Base-by-base conservation (phyloP, 64 coral and sea anemone species). In the Montipora capricornis region DNA sequence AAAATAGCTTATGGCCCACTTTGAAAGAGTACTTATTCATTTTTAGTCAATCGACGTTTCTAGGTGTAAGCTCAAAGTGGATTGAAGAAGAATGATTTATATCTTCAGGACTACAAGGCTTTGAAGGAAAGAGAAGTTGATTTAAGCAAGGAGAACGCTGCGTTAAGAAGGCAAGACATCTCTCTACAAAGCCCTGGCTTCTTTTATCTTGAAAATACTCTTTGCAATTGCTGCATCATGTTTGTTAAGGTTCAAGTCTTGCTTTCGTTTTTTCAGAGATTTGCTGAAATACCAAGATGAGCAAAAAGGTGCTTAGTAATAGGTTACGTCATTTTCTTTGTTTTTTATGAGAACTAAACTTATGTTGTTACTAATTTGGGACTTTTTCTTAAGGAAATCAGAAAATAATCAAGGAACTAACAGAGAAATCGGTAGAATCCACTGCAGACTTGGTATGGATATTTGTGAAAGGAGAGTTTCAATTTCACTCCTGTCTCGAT, bases 281-380 rank as follows among this genome's bases (percentile, higher is more conserved):
- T 73, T 86, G 64, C 67, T 71, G 17, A 86, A 50, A 10, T 50
- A 9, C 48, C 62, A 86, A 86, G 64, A 86, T 3, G 82, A 86
- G 47, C 6, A 69, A 47, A 73, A 86, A 86, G 82, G 82, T 86
- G 59, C 13, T 62, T 17, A n/a, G 5, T 2, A 20, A 58, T 9
- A 13, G 24, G 16, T 46, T 47, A 17, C 3, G 4, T 47, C 5
- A 17, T 2, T 59, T 81, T 24, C 6, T 59, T 19, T 26, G 17
- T 26, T 59, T 52, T 10, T 19, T 55, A 4, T 80, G 16, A 60
- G 6, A 29, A 24, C 13, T 81, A 64, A 64, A 64, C 22, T 2
- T 82, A 16, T 4, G 61, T 0, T 9, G 29, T 16, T 5, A 20
- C 69, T 10, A 84, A 48, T 70, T 8, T 84, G 52, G 58, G 2